Conservation (phyloP, 2,113 vertebrate species). For the Bungarus multicinctus region DNA sequence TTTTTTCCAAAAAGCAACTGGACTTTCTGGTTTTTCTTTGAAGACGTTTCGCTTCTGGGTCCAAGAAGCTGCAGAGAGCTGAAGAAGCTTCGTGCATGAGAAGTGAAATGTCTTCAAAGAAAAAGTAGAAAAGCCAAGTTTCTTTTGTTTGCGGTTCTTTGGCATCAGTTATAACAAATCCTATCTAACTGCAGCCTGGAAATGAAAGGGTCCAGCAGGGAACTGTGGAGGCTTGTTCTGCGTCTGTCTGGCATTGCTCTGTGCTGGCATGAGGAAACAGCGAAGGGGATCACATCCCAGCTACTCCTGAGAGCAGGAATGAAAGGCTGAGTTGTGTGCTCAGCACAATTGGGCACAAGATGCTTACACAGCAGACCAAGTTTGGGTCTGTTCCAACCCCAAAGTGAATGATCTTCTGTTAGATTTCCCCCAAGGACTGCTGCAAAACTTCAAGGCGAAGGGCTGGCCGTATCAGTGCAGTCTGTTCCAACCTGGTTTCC, state of each 20-base stretch:
- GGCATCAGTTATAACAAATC: background rate
- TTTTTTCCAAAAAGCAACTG: no score
- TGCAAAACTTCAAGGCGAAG: background rate
- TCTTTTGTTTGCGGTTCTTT: background rate
- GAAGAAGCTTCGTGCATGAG: no score
- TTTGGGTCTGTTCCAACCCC: background rate
- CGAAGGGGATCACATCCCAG: background rate
- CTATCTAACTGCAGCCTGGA: background rate
- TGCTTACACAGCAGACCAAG: background rate
- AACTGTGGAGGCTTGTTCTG: background rate
- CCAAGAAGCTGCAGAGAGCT: no score
- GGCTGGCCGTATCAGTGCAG: rapidly evolving
- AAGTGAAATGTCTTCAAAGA: no score
- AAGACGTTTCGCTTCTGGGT: no score
- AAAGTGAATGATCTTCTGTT: background rate
- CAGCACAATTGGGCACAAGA: background rate
- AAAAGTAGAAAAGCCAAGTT: no score
- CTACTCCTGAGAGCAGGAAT: background rate
- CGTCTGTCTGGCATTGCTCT: background rate
- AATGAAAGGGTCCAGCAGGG: background rate
- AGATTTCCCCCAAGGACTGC: background rate
- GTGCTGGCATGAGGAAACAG: background rate
- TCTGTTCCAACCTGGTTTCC: background rate
- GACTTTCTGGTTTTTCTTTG: no score
- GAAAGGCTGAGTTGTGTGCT: background rate